Percentiles rank a stretch among this genome's conserved stretches.
Evolutionary conservation across 2,888 invertebrate genomes (phyloP).

Genomic region (Cataglyphis rosenhaueri): DNA sequence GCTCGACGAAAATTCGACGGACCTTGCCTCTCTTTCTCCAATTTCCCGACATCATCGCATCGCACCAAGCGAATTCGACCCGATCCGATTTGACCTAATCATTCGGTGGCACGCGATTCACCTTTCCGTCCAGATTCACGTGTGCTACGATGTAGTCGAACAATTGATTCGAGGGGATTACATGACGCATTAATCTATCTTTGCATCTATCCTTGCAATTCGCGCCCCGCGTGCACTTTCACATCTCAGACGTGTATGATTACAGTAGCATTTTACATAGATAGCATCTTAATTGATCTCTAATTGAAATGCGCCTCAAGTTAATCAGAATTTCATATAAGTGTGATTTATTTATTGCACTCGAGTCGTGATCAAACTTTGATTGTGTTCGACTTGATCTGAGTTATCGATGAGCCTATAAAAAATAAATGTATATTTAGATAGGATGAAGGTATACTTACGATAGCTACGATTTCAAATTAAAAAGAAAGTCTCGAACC

Average conservation of each 20-base stretch:
- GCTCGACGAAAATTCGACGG: constrained; percentile 66
- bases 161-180: constrained; percentile 44
- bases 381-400: not conserved
- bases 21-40: constrained; percentile 25
- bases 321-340: not conserved
- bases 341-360: not conserved
- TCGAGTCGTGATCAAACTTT: not conserved
- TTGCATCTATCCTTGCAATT: constrained; percentile 12
- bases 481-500: constrained; percentile 13
- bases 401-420: not conserved
- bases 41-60: not conserved
- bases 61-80: constrained; percentile 50
- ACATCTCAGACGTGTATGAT: not conserved
- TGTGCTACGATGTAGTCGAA: constrained; percentile 1
- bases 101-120: constrained; percentile 71
- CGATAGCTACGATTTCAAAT: not conserved
- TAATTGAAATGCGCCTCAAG: not conserved
- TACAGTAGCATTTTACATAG: not conserved
- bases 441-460: not conserved
- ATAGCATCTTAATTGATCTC: not conserved
- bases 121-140: constrained; percentile 9
- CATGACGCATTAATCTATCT: constrained; percentile 20
- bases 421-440: not conserved
- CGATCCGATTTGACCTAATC: constrained; percentile 70
- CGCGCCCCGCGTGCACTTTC: not conserved